Evolutionary conservation across 2,113 vertebrate species (phyloP), one percentile per base, ranked within the genome.

Genomic region (Apeltes quadracus): DNA sequence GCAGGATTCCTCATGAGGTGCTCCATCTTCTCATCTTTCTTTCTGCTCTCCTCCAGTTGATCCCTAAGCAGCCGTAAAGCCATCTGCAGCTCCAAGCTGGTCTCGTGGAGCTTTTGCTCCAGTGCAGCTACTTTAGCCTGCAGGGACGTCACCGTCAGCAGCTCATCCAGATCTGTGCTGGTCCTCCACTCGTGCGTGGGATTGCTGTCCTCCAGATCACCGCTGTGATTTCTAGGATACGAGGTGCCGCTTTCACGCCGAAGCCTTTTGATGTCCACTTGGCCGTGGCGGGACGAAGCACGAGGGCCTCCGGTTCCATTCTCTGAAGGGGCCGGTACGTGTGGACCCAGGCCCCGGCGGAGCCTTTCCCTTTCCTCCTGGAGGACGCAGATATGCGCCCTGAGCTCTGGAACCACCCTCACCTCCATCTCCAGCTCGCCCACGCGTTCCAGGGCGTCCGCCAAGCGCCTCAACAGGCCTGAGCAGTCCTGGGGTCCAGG

Each of bases 71-170:
- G 67, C 2, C 84, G 88, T 48, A 82, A 85, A 54, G 93, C 84
- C 75, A 62, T 92, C 54, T 94, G 84, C 0, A 96, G 92, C 71
- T 98, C 96, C 69, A 89, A 80, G 3, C 89, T 90, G 14, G 93
- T 93, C 69, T 92, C 90, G 4, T 88, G 90, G 75, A 98, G 89
- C 69, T 95, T 93, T 63, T 95, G 91, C 87, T 97, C 94, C 43
- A 98, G 84, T n/a, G 64, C 84, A 0, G 87, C 86, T 22, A 98
- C 82, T 81, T 95, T 97, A 67, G 90, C 94, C 79, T 94, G 94
- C 80, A 97, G 93, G 0, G 76, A 85, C 0, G 88, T 84, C 4
- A 95, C 81, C 1, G 87, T 84, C 0, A 89, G 57, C 0, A 90
- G 78, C 27, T 93, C 92, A 4, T 91, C 88, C 67, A 90, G 81